Percentiles rank a stretch among this genome's conserved stretches.
Evolutionary conservation across 2,888 invertebrate genomes (phyloP).

Genomic region (Acholoe squamosa): DNA sequence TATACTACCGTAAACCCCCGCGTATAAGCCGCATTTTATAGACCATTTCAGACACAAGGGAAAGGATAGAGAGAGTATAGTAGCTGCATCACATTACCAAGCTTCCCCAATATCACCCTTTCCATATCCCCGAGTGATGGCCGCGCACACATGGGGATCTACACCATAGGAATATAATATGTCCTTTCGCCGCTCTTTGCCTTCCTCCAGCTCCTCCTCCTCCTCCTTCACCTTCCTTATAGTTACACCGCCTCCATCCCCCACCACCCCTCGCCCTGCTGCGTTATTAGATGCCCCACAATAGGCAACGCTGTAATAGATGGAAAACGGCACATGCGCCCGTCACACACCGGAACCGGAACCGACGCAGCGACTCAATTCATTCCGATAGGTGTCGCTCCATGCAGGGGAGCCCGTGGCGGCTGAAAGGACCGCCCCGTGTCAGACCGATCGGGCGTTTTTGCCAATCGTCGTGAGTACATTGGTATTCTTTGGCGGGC

Average conservation of each 20-base stretch:
- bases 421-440: slow-evolving; percentile 52
- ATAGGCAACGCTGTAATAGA: slow-evolving; percentile 42
- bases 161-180: too few species aligned
- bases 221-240: neutral
- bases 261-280: neutral
- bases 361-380: slow-evolving; percentile 43
- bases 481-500: slow-evolving; percentile 42
- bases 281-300: slow-evolving; percentile 52
- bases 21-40: too few species aligned
- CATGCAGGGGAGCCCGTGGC: neutral
- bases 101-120: too few species aligned
- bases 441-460: neutral
- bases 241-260: neutral
- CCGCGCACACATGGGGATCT: too few species aligned
- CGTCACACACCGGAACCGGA: slow-evolving; percentile 49
- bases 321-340: slow-evolving; percentile 47
- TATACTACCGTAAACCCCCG: too few species aligned
- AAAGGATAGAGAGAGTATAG: too few species aligned
- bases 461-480: slow-evolving; percentile 37
- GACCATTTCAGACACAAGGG: too few species aligned
- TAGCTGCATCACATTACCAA: too few species aligned
- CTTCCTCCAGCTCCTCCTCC: neutral
- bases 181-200: neutral
- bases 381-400: slow-evolving; percentile 50
- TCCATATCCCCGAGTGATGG: too few species aligned